Evolutionary conservation across 2,113 vertebrate species (phyloP).

Genomic region (Dicrurus megarhynchus): DNA sequence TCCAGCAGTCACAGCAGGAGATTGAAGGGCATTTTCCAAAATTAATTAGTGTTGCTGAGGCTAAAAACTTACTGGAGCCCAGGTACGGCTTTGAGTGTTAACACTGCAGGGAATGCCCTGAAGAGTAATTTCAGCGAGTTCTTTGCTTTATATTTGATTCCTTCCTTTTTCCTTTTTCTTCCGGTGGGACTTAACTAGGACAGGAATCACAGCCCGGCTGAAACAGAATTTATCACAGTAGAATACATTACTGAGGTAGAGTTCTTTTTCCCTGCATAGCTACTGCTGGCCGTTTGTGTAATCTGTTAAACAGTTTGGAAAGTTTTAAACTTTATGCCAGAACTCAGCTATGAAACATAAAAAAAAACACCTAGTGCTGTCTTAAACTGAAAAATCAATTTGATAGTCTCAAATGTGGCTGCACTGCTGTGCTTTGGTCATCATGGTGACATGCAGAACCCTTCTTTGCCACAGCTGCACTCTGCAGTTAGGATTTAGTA

Average conservation of each 20-base stretch:
- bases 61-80: not conserved
- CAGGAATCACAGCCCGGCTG: constrained; percentile 10
- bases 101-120: not conserved
- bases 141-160: constrained; percentile 16
- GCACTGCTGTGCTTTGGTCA: not conserved
- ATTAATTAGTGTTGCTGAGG: not conserved
- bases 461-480: not conserved
- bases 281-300: not conserved
- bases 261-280: not conserved
- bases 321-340: not conserved
- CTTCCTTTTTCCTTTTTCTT: constrained; percentile 32
- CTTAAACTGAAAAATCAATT: not conserved
- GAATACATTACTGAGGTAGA: constrained; percentile 29
- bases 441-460: not conserved
- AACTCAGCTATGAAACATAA: not conserved
- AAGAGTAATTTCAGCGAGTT: not conserved
- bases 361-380: not conserved
- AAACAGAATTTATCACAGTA: constrained; percentile 27
- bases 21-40: constrained; percentile 38
- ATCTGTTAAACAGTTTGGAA: constrained; percentile 36
- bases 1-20: not conserved
- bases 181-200: not conserved
- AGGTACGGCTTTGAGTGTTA: constrained; percentile 14
- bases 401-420: not conserved
- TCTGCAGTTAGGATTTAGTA: not conserved